Base-by-base conservation (phyloP, 1,140 invertebrate genomes). In the Druon quercuslanigerum region DNA sequence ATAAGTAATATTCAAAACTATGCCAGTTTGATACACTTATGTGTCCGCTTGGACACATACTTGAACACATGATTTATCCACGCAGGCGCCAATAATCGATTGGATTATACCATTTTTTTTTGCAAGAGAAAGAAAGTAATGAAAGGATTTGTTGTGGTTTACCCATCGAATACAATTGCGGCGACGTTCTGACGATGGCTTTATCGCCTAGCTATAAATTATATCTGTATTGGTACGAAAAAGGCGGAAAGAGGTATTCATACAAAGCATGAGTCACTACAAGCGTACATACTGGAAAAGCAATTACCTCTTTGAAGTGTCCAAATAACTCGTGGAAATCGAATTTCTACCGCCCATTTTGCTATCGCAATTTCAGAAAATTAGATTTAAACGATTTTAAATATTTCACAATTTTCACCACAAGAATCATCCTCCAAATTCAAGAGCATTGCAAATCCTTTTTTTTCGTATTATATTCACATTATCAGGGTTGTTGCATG, bases 161-260 rank as follows among this genome's bases (percentile, higher is more conserved):
- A 66, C 46, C 60, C 46, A 66, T 40, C 60, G 25, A 46, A 40
- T 40, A 40, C 25, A 66, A 66, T 66, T 33, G 25, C 9, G 25
- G 60, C 60, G 60, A 66, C 60, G 33, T 33, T 66, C 14, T 66
- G 25, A 66, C 25, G 25, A 66, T 66, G 25, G 40, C 60, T 66
- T 66, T 66, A 66, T 66, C 6, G n/a, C 60, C n/a, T 66, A n/a
- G 60, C 25, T 66, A 66, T 66, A 66, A 66, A 66, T 66, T 66
- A 33, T 33, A 66, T 17, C n/a, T 46, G 60, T 66, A 40, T 46
- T 66, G 60, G 33, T 66, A 40, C 33, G 33, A 66, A 66, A 66
- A 66, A 66, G 25, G 40, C 60, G 60, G 40, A 66, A 66, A 66
- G 14, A 66, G 60, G 60, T 66, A 57, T 25, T 40, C 25, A 40